Base-by-base conservation (phyloP, 2,113 vertebrate genomes). In the Erpornis zantholeuca region DNA sequence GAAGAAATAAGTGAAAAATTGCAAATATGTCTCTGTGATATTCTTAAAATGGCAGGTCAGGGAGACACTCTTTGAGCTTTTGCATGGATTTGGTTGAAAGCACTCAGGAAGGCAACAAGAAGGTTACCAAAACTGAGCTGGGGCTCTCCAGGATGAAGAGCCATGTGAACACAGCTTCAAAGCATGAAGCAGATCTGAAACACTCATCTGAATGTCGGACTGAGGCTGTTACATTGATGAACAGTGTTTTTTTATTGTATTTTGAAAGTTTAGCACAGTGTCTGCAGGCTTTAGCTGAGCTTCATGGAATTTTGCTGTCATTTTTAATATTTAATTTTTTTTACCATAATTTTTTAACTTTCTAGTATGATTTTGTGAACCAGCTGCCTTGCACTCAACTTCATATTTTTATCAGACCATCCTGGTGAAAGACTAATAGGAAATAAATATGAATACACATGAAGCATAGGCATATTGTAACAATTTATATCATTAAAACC, bases 161-260 rank as follows among this genome's bases (percentile, higher is more conserved):
- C 80, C 63, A 11, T 33, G 9, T 28, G 44, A 22, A 25, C 7
- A 17, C 44, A n/a, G n/a, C n/a, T n/a, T 63, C 71, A 72, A 42
- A 64, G 28, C 33, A 24, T 29, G 31, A 47, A 27, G 18, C 10
- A 9, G 20, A 20, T 47, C 27, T 54, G 82, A 68, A 82, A 29
- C 11, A 12, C 45, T 40, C 0, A 0, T 42, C 52, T 70, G 24
- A 70, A 16, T 27, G 7, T 24, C 13, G 44, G 25, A n/a, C 59
- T 59, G 35, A 83, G 28, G n/a, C 27, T 59, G 24, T 19, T 20
- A 28, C 35, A 50, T 4, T 59, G 11, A 8, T 13, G 15, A 79
- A 27, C 24, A 27, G 6, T 15, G 20, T 52, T 84, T 86, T 91
- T 28, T 49, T 10, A 18, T 7, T 13, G 12, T 19, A 17, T 52